Evolutionary conservation across 1,140 invertebrate genomes (phyloP).

Genomic region (Eupristina koningsbergeri): DNA sequence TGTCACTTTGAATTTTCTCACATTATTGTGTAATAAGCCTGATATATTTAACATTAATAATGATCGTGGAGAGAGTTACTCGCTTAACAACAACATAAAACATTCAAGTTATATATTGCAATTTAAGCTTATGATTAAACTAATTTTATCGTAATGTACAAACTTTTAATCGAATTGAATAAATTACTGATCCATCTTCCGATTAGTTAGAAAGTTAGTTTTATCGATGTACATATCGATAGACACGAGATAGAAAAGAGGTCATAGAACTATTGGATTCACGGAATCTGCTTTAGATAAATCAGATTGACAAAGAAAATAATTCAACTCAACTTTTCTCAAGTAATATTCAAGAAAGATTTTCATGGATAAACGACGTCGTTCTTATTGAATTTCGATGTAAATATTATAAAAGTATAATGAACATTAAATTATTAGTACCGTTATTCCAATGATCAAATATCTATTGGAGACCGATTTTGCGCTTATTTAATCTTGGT

Average conservation of each 20-base stretch:
- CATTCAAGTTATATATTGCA: background rate
- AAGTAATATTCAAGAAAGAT: background rate
- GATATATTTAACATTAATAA: no score
- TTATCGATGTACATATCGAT: background rate
- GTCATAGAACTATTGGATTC: background rate
- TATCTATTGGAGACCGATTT: no score
- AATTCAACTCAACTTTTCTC: background rate
- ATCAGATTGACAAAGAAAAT: background rate
- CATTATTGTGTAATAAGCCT: background rate
- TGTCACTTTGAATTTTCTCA: background rate
- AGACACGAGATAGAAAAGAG: no score
- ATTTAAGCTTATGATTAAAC: background rate
- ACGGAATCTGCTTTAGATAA: background rate
- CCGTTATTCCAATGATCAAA: no score
- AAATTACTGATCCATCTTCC: slow-evolving; percentile 8
- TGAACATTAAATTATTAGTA: no score
- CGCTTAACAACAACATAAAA: no score
- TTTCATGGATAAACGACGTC: background rate
- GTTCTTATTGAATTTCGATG: background rate
- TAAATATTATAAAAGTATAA: no score
- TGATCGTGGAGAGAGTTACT: no score
- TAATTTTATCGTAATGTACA: background rate
- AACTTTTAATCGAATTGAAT: slow-evolving; percentile 27
- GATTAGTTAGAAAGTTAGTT: slow-evolving; percentile 9
- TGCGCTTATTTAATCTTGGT: no score